These are phyloP conservation scores for Hydra vulgaris DNA, from an alignment of 30 jellyfish, hydroid and myxozoan species.

Conservation along the genomic window DNA sequence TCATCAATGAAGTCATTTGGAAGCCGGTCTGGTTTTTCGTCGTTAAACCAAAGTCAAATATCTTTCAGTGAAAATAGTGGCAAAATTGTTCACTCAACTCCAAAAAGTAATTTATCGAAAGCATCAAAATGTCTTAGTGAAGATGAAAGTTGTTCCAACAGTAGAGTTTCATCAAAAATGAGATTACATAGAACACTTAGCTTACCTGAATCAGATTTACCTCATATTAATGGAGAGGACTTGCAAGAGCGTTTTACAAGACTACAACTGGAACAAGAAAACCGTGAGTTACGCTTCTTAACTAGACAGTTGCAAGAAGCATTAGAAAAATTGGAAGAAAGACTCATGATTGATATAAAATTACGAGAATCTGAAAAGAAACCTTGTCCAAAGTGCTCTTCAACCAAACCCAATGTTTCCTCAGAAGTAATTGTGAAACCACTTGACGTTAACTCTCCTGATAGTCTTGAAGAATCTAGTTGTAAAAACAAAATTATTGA, in stretches of 20 bases:
- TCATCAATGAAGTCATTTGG: conserved; percentile 68
- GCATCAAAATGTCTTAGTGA: conserved; percentile 27
- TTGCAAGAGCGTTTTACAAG: conserved; percentile 86
- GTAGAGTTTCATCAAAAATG: conserved; percentile 46
- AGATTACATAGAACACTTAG: conserved; percentile 79
- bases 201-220: conserved; percentile 90
- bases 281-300: conserved; percentile 62
- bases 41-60: conserved; percentile 55
- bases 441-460: conserved; percentile 14
- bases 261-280: conserved; percentile 91
- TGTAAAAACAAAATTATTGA: conserved; percentile 1
- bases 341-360: conserved; percentile 44
- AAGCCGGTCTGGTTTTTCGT: conserved; percentile 53
- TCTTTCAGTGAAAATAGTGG: conserved; percentile 38
- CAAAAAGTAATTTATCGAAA: conserved; percentile 41
- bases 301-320: conserved; percentile 79
- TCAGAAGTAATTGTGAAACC: background rate
- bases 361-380: conserved; percentile 14
- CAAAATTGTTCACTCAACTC: conserved; percentile 62
- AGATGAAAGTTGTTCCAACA: conserved; percentile 44
- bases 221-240: conserved; percentile 69
- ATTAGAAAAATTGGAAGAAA: conserved; percentile 71
- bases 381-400: conserved; percentile 43
- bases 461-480: conserved; percentile 18
- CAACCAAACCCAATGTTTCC: conserved; percentile 1